phyloP scores from a whole-genome alignment of 2,113 vertebrate species.

The Heteronetta atricapilla region DNA sequence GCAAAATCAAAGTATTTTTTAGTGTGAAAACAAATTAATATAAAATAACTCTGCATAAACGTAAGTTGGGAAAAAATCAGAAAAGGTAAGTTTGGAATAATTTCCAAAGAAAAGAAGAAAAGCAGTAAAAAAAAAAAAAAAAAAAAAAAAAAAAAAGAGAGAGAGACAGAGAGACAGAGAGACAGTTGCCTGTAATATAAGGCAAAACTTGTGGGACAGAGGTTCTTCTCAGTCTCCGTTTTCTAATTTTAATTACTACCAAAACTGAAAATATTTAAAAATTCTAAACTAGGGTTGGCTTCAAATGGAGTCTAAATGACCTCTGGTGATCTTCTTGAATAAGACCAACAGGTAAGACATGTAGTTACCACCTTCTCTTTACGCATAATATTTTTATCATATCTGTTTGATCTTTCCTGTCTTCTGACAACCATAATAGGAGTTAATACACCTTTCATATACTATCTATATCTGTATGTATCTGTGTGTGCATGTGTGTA shows the following conservation, averaged over 20 bases:
- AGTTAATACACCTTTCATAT: neutral
- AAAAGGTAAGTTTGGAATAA: neutral
- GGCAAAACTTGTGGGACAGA: fast-evolving
- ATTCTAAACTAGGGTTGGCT: neutral
- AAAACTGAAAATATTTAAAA: neutral
- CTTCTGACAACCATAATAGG: neutral
- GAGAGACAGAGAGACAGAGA: too few relatives aligned
- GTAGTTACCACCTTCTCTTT: neutral
- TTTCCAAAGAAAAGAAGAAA: neutral
- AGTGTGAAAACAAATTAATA: neutral
- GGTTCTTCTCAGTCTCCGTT: neutral
- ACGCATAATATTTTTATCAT: neutral
- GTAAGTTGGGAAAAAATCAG: fast-evolving
- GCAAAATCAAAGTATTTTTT: neutral
- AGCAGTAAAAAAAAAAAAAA: neutral
- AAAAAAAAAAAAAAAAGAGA: neutral
- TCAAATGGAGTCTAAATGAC: neutral
- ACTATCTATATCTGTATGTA: neutral
- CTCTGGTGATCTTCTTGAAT: neutral
- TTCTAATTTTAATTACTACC: neutral
- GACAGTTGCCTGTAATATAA: neutral
- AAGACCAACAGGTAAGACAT: fast-evolving
- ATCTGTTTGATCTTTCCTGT: neutral
- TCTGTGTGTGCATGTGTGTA: too few relatives aligned
- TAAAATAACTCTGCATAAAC: neutral